Conservation (phyloP, 92 coral and sea anemone genomes). For the Plumapathes pennacea region DNA sequence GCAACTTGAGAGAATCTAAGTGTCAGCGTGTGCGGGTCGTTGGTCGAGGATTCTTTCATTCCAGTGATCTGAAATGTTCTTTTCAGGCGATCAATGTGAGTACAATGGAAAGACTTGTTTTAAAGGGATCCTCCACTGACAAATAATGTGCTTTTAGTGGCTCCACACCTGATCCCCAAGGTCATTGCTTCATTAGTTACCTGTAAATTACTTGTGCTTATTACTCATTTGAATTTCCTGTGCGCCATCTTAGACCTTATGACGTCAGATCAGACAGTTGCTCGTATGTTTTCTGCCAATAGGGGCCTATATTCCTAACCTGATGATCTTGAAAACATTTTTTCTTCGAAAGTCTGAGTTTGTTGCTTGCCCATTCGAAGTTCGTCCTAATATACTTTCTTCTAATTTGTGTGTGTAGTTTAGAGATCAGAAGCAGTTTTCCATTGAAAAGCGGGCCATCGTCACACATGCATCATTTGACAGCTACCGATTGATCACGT, state of each 20-base stretch:
- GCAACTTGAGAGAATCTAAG: constrained; percentile 48
- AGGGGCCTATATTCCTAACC: too few relatives aligned
- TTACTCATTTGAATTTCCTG: too few relatives aligned
- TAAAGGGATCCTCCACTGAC: background rate
- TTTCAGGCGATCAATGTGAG: constrained; percentile 65
- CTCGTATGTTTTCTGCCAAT: too few relatives aligned
- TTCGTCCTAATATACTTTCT: too few relatives aligned
- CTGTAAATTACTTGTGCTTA: too few relatives aligned
- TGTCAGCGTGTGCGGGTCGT: constrained; percentile 64
- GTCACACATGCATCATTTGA: constrained; percentile 72
- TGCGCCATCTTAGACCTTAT: too few relatives aligned
- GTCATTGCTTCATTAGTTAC: too few relatives aligned
- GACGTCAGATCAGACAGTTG: too few relatives aligned
- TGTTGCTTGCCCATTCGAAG: too few relatives aligned
- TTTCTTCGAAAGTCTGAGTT: too few relatives aligned
- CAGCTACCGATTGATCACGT: constrained; percentile 81
- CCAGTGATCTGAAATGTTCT: constrained; percentile 67
- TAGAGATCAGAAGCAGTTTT: constrained; percentile 25
- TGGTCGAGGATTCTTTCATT: constrained; percentile 70
- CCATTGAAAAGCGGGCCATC: constrained; percentile 39
- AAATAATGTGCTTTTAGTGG: background rate
- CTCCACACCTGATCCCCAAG: too few relatives aligned
- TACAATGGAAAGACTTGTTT: background rate
- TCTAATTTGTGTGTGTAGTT: constrained; percentile 25
- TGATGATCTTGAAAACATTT: too few relatives aligned